Evolutionary conservation across 2,113 vertebrate species (phyloP), one percentile per base, ranked within the genome.

Genomic region (Varanus komodoensis): DNA sequence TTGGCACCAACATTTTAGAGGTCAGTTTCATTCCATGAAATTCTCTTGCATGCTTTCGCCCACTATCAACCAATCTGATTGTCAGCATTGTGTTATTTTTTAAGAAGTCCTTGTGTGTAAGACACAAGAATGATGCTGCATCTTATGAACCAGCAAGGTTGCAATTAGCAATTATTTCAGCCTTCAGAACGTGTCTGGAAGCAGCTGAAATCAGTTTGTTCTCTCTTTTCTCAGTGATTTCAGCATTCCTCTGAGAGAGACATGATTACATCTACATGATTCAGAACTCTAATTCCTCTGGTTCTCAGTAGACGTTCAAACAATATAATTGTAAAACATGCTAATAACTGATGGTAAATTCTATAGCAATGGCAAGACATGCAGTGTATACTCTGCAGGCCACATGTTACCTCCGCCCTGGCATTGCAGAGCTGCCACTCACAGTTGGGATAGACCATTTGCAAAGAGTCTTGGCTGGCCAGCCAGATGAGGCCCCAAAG

Each of bases 241-340:
- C 90, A 94, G 86, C 93, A 94, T 92, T 92, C 94, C 93, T 95
- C 81, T 87, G 90, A 86, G 93, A 48, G 93, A 93, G 89, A 86
- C 90, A 84, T 92, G 93, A 94, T 95, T 94, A 96, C 94, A 95
- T 75, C 87, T 68, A 85, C 48, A 89, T 93, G 93, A 95, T 95
- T 93, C 95, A 96, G 88, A 94, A 87, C 87, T 92, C 73, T 93
- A 95, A 95, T 96, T 95, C 91, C 80, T 90, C 91, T 92, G 93
- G 91, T 92, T 94, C 88, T 84, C 82, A 87, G 19, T 90, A 85
- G 86, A 93, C 92, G 73, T 54, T 32, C 3, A 77, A 21, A 81
- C 92, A 89, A 57, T 69, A 75, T 44, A 9, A 64, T 29, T 64
- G 82, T 89, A 89, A 94, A 88, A 23, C 68, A 79, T 90, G 64